phyloP scores from a whole-genome alignment of 2,113 vertebrate species.

The Phylloscopus whistleri region DNA sequence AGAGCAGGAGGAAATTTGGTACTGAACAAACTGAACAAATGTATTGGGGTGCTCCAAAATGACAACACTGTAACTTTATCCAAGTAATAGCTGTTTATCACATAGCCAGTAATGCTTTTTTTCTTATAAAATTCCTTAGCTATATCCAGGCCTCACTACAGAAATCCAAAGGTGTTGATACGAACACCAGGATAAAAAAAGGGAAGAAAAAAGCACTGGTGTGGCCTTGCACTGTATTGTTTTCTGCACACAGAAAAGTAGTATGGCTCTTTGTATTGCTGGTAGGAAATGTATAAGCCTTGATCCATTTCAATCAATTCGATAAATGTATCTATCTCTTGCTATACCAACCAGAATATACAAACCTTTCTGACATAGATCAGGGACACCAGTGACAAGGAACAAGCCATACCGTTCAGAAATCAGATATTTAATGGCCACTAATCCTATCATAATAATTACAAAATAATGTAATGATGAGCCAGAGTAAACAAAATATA shows the following conservation, averaged over 20 bases:
- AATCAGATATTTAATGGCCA: conserved; percentile 25
- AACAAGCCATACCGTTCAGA: conserved; percentile 8
- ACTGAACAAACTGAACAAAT: background rate
- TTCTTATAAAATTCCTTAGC: background rate
- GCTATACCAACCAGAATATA: background rate
- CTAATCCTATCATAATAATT: conserved; percentile 47
- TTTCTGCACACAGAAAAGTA: background rate
- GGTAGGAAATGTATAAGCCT: background rate
- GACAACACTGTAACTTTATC: background rate
- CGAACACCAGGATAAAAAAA: background rate
- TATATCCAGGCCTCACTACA: background rate
- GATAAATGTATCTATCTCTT: background rate
- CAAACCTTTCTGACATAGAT: background rate
- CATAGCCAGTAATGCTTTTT: background rate
- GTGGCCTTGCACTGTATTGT: background rate
- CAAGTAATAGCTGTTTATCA: background rate
- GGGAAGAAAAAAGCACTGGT: background rate
- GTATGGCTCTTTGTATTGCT: background rate
- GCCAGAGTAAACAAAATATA: conserved; percentile 54
- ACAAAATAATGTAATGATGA: conserved; percentile 28
- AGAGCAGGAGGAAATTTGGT: background rate
- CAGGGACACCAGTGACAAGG: background rate
- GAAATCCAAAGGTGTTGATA: background rate
- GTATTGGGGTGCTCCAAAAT: background rate
- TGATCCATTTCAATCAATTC: background rate